These are phyloP conservation scores for Trialeurodes vaporariorum DNA, from an alignment of 1,140 invertebrate genomes.

Conservation along the genomic window DNA sequence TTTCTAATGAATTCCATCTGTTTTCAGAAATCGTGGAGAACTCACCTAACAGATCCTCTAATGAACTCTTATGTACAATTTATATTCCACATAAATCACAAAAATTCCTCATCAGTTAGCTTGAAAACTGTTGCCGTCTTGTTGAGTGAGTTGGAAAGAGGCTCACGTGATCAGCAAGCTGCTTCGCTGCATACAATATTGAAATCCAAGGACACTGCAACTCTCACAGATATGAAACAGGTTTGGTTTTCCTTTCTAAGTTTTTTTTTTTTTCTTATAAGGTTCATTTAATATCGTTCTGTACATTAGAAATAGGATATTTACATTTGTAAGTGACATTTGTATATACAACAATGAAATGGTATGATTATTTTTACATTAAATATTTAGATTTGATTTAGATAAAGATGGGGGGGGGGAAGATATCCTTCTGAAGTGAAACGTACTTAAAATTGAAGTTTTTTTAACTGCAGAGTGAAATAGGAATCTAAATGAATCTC, in stretches of 20 bases:
- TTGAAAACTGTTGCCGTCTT: background rate
- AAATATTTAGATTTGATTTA: too few species aligned
- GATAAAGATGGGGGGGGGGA: too few species aligned
- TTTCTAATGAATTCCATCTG: too few species aligned
- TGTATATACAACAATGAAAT: background rate
- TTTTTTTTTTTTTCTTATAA: background rate
- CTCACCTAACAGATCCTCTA: background rate
- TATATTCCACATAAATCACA: background rate
- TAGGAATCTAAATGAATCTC: too few species aligned
- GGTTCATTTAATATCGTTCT: background rate
- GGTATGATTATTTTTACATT: too few species aligned
- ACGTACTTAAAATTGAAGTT: too few species aligned
- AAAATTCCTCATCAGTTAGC: background rate
- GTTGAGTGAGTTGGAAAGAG: background rate
- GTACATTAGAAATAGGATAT: background rate
- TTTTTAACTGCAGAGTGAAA: too few species aligned
- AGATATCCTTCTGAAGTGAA: too few species aligned
- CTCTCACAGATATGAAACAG: background rate
- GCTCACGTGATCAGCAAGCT: background rate
- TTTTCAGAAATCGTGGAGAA: background rate
- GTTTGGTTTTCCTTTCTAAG: background rate
- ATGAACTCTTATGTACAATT: background rate
- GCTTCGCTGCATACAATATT: background rate
- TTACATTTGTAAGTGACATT: background rate
- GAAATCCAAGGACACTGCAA: background rate